Evolutionary conservation across 2,797 vertebrate genomes (phyloP), one percentile per base, ranked within the genome.

Genomic region (Erithacus rubecula): DNA sequence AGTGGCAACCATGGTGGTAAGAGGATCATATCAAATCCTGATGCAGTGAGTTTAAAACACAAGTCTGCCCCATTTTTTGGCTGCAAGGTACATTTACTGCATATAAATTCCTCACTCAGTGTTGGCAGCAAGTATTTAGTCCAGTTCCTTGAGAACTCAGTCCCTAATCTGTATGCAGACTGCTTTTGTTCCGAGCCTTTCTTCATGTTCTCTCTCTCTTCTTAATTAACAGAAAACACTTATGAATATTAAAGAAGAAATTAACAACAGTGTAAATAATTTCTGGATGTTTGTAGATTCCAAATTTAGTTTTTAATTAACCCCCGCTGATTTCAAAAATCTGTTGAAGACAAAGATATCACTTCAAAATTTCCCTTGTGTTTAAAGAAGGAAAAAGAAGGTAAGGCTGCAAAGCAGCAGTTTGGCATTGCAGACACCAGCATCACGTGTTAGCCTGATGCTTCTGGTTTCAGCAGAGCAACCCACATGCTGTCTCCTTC

Each of bases 161-260:
- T 58, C 93, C 62, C 94, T 94, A 96, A 97, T 97, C 94, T 95
- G 91, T 92, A 96, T 96, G 95, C 95, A 95, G 68, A 55, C 67
- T 96, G 91, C 91, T 95, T 96, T 97, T 74, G 95, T 97, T 95
- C 24, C 12, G 55, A 68, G 47, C 60, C 87, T 96, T 94, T 97
- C 97, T 97, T 97, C 91, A 92, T 90, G 95, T 96, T 97, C 90
- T 96, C 94, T 34, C n/a, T 96, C 87, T 95, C 96, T 97, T 96
- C 97, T 97, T 98, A 98, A 98, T 98, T 98, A 98, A 97, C 77
- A 96, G 96, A 92, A 97, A 96, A 78, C 83, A 96, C 92, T 92
- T 97, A 97, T 98, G 97, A 98, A 98, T 98, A 97, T 97, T 97
- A 97, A 98, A 97, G 94, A 96, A 96, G 94, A 98, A 97, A 98